Percentiles rank a stretch among this genome's conserved stretches.
These are phyloP conservation scores for Drosophila lini DNA, from an alignment of 1,140 invertebrate species.

Conservation along the genomic window DNA sequence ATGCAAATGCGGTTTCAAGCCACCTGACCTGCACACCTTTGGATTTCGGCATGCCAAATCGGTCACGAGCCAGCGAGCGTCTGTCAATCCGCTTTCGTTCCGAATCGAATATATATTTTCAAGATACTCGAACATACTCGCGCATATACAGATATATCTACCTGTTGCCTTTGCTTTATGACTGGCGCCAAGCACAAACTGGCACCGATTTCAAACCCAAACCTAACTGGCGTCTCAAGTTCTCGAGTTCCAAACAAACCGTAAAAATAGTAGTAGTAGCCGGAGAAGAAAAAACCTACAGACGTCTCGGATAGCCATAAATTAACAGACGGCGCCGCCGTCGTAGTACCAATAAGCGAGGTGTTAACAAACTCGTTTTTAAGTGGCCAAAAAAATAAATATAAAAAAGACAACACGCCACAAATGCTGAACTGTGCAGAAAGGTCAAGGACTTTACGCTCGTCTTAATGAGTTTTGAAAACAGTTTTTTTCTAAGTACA, in stretches of 20 bases:
- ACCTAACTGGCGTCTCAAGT: constrained; percentile 62
- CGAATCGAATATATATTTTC: constrained; percentile 27
- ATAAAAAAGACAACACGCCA: constrained; percentile 31
- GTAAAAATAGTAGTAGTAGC: constrained; percentile 49
- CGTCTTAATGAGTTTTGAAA: constrained; percentile 10
- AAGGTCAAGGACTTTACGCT: constrained; percentile 63
- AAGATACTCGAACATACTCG: constrained; percentile 13
- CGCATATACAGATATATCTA: not conserved
- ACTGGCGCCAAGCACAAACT: constrained; percentile 74
- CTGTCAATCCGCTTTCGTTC: constrained; percentile 28
- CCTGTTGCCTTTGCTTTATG: constrained; percentile 62
- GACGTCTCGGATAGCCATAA: constrained; percentile 39
- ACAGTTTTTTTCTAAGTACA: constrained; percentile 18
- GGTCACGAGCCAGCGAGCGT: constrained; percentile 27
- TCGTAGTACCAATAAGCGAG: constrained; percentile 46
- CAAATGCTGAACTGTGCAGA: constrained; percentile 50
- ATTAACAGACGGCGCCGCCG: constrained; percentile 64
- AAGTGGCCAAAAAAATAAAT: constrained; percentile 42
- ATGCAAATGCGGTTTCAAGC: constrained; percentile 43
- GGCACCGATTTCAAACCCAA: constrained; percentile 60
- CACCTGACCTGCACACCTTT: constrained; percentile 52
- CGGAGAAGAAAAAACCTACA: constrained; percentile 40
- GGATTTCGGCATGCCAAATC: constrained; percentile 33
- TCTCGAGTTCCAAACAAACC: constrained; percentile 65
- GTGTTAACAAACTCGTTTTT: constrained; percentile 75